A percentile compares a stretch with the other conserved stretches of the same genome.
Evolutionary conservation across 2,888 invertebrate species (phyloP).

Genomic region (Drosophila demipolita): DNA sequence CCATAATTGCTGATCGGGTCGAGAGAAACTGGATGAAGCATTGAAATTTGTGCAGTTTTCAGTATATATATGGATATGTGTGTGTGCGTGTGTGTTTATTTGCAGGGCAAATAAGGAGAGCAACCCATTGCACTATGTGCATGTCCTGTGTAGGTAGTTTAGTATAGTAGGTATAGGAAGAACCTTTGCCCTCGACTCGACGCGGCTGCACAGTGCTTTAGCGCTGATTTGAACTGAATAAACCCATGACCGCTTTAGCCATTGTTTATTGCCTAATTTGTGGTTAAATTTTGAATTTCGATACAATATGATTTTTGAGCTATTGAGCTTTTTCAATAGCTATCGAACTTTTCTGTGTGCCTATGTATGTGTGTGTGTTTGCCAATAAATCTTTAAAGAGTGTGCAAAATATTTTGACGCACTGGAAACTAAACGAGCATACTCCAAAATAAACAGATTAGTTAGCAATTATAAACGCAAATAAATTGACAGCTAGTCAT

Average conservation of each 20-base stretch:
- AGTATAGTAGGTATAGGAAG: slow-evolving; percentile 3
- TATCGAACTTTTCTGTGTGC: slow-evolving; percentile 24
- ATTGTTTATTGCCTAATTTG: slow-evolving; percentile 76
- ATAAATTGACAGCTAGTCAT: too few species aligned
- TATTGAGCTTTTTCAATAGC: slow-evolving; percentile 40
- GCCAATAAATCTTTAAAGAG: slow-evolving; percentile 55
- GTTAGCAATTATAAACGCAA: too few species aligned
- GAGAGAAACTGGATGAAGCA: neutral
- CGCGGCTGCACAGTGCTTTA: slow-evolving; percentile 32
- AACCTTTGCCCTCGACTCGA: slow-evolving; percentile 17
- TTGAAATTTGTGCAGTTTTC: slow-evolving; percentile 32
- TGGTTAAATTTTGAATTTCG: slow-evolving; percentile 68
- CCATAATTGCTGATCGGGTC: neutral
- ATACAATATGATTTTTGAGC: slow-evolving; percentile 63
- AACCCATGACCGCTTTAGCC: slow-evolving; percentile 76
- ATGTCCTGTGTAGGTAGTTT: neutral
- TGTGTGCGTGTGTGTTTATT: slow-evolving; percentile 14
- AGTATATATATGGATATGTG: neutral
- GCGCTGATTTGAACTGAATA: slow-evolving; percentile 70
- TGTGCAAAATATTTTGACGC: slow-evolving; percentile 50
- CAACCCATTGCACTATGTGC: slow-evolving; percentile 52
- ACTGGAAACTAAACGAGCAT: slow-evolving; percentile 34
- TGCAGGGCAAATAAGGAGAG: slow-evolving; percentile 12
- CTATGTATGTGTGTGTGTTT: slow-evolving; percentile 28
- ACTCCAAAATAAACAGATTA: too few species aligned